phyloP scores from a whole-genome alignment of 2,888 invertebrate genomes.

The Mesochorus sp. region DNA sequence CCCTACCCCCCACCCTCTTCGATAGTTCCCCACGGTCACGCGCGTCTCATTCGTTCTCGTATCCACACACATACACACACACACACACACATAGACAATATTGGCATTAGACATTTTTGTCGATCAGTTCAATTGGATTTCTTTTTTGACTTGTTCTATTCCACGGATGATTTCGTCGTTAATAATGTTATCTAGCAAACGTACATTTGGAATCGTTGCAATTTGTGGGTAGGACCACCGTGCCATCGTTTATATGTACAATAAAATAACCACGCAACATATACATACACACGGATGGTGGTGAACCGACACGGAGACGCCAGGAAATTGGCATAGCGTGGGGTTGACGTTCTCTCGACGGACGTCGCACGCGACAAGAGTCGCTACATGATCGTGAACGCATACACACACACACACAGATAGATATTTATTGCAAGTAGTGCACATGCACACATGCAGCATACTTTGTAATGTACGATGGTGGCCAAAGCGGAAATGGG shows the following conservation, averaged over 20 bases:
- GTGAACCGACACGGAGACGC: slow-evolving; percentile 51
- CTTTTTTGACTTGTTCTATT: no score
- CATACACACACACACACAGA: neutral
- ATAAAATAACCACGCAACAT: neutral
- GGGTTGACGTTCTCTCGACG: slow-evolving; percentile 60
- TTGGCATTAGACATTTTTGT: neutral
- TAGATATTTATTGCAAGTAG: slow-evolving; percentile 2
- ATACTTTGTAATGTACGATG: slow-evolving; percentile 15
- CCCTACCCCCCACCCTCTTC: slow-evolving; percentile 60
- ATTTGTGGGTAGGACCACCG: no score
- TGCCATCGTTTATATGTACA: no score
- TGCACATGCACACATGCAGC: neutral
- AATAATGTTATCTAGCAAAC: no score
- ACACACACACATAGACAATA: no score
- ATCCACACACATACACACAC: no score
- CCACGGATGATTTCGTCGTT: no score
- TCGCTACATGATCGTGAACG: neutral
- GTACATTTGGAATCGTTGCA: no score
- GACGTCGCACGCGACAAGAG: slow-evolving; percentile 54
- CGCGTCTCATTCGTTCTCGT: slow-evolving; percentile 56
- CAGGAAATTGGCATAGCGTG: slow-evolving; percentile 59
- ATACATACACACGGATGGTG: neutral
- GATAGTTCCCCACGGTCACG: slow-evolving; percentile 59
- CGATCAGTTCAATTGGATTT: neutral
- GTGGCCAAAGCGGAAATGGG: slow-evolving; percentile 59